Evolutionary conservation across 1,140 invertebrate genomes (phyloP).

Genomic region (Mesaphorura yosii): DNA sequence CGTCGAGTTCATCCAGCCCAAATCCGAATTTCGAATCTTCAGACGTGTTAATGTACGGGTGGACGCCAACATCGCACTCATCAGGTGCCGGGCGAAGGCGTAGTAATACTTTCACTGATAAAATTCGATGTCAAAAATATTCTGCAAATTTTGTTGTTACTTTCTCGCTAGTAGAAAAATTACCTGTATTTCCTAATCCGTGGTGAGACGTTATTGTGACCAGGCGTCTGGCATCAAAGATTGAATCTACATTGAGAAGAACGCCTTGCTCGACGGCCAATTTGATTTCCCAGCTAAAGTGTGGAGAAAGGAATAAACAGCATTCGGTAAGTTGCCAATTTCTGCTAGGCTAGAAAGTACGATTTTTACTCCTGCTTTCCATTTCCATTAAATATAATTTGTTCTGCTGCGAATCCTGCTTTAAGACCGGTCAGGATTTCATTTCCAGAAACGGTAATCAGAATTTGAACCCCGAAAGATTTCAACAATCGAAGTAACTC

Average conservation of each 20-base stretch:
- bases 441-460: conserved; percentile 36
- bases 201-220: conserved; percentile 9
- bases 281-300: conserved; percentile 34
- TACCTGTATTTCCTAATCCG: too few relatives aligned
- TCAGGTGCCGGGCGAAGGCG: conserved; percentile 11
- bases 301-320: not conserved
- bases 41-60: conserved; percentile 21
- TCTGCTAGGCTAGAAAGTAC: not conserved
- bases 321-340: not conserved
- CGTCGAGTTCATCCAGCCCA: conserved; percentile 4
- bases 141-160: not conserved
- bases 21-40: conserved; percentile 24
- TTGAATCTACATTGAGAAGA: conserved; percentile 38
- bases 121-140: not conserved
- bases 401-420: conserved; percentile 33
- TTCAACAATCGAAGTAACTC: conserved; percentile 33
- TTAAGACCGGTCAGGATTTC: conserved; percentile 36
- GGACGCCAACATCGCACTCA: conserved; percentile 7
- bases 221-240: conserved; percentile 36
- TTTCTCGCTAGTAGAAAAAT: conserved; percentile 7
- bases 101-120: conserved; percentile 19
- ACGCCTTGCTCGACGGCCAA: conserved; percentile 35
- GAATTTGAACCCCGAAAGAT: conserved; percentile 31
- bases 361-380: conserved; percentile 34
- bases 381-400: conserved; percentile 38